phyloP scores from a whole-genome alignment of 2,113 vertebrate species.

The Eira barbara region DNA sequence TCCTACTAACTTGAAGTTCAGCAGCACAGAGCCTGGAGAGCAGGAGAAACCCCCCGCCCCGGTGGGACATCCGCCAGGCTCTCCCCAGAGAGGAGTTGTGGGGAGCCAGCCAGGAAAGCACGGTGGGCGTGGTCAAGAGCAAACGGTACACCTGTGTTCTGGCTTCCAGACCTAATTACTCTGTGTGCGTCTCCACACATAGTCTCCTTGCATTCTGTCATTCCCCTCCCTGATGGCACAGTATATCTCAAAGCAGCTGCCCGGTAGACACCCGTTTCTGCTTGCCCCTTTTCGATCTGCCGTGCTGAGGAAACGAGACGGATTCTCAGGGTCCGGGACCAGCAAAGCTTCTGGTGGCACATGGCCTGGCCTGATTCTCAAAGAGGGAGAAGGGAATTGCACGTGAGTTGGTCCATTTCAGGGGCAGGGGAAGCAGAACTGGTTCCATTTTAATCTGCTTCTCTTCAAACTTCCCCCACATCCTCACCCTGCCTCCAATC shows the following conservation, averaged over 20 bases:
- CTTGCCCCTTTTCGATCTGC: rapidly evolving
- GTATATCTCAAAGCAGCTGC: neutral
- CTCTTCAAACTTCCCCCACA: neutral
- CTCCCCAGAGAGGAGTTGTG: neutral
- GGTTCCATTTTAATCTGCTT: neutral
- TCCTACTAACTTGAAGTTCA: neutral
- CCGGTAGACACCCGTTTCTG: no score
- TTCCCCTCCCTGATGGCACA: neutral
- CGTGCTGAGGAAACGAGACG: neutral
- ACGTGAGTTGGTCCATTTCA: neutral
- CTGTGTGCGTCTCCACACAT: no score
- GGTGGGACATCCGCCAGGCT: neutral
- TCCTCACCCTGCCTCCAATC: neutral
- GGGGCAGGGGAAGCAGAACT: neutral
- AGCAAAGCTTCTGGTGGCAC: neutral
- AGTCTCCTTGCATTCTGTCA: neutral
- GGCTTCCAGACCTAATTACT: neutral
- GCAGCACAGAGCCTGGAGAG: neutral
- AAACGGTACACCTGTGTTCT: rapidly evolving
- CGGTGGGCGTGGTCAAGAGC: neutral
- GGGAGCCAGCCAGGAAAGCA: neutral
- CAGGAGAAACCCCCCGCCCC: neutral
- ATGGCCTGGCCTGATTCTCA: neutral
- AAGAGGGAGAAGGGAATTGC: neutral
- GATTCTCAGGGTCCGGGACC: neutral